Conservation (phyloP, 2,888 invertebrate genomes). For the Papilio gigon region DNA sequence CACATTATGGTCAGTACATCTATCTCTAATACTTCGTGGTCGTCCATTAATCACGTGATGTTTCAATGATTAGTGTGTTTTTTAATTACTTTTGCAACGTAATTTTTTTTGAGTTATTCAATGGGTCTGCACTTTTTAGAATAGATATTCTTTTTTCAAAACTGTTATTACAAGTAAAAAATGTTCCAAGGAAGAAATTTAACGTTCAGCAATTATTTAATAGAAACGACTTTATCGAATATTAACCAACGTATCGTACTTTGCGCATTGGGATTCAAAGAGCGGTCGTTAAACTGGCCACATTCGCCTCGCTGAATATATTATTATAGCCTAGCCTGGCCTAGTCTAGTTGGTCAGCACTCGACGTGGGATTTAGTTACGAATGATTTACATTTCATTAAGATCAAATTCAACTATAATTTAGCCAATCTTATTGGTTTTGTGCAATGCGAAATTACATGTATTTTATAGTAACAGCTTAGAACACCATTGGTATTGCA, state of each 20-base stretch:
- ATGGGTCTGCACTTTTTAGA: neutral
- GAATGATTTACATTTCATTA: conserved; percentile 33
- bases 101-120: no score
- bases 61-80: no score
- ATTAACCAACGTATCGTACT: neutral
- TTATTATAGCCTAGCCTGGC: conserved; percentile 28
- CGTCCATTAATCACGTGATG: no score
- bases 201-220: conserved; percentile 2
- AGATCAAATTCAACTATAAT: conserved; percentile 25
- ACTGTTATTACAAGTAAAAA: neutral
- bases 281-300: conserved; percentile 29
- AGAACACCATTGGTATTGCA: neutral
- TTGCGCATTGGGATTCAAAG: conserved; percentile 24
- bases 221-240: conserved; percentile 6
- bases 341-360: conserved; percentile 11
- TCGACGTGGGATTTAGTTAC: conserved; percentile 32
- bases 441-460: conserved; percentile 7
- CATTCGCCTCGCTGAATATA: conserved; percentile 30
- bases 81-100: no score
- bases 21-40: neutral
- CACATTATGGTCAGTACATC: conserved; percentile 76
- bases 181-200: neutral
- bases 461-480: neutral
- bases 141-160: neutral
- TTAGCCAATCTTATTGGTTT: conserved; percentile 2